Conservation (phyloP, 2,797 vertebrate genomes). For the Cirrhinus mrigala region DNA sequence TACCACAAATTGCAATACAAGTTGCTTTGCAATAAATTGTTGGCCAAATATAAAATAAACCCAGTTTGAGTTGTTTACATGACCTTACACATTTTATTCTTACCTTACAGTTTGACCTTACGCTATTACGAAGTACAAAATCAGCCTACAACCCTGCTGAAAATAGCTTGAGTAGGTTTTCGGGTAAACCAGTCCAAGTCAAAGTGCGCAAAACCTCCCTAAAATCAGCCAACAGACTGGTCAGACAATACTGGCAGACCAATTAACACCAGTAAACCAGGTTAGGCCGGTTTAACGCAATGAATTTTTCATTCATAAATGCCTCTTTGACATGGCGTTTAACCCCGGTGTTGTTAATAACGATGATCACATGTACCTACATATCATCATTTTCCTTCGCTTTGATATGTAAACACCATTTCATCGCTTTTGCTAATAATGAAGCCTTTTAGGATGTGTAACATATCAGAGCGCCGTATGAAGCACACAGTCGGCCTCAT, state of each 20-base stretch:
- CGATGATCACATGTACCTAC: slow-evolving; percentile 7
- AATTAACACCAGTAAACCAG: not conserved
- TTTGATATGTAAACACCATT: slow-evolving; percentile 37
- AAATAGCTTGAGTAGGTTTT: not conserved
- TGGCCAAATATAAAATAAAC: not conserved
- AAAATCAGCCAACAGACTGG: not conserved
- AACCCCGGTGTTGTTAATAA: slow-evolving; percentile 8
- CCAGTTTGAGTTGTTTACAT: not conserved
- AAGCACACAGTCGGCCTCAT: slow-evolving; percentile 63
- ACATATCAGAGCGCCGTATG: slow-evolving; percentile 7
- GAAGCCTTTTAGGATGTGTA: slow-evolving; percentile 15
- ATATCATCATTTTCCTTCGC: not conserved
- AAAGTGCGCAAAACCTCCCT: not conserved
- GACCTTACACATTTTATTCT: not conserved
- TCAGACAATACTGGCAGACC: not conserved
- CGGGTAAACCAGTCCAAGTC: not conserved
- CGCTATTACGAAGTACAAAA: not conserved
- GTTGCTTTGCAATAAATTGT: no score
- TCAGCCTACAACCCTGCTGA: not conserved
- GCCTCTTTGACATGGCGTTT: slow-evolving; percentile 28
- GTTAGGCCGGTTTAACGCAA: not conserved
- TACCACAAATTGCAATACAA: not conserved
- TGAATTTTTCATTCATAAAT: slow-evolving; percentile 12
- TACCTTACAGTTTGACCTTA: not conserved
- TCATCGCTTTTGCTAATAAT: slow-evolving; percentile 28